These are phyloP conservation scores for Coenobita brevimanus DNA, from an alignment of 1,140 invertebrate genomes.

Conservation along the genomic window DNA sequence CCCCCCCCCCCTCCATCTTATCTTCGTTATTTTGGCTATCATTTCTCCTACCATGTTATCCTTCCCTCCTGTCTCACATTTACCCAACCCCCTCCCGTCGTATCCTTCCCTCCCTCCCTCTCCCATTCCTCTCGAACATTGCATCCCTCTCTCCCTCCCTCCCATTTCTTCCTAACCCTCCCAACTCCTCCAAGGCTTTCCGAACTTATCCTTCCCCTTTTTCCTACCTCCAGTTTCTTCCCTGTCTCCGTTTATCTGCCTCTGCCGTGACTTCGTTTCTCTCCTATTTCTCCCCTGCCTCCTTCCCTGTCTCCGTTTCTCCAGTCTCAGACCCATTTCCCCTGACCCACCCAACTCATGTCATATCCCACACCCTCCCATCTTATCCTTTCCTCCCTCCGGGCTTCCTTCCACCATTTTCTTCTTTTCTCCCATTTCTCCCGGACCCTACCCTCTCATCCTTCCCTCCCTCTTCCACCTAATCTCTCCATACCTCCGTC, in stretches of 20 bases:
- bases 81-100: neutral
- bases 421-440: too few species aligned
- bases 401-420: neutral
- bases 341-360: too few species aligned
- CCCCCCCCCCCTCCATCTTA: too few species aligned
- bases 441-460: too few species aligned
- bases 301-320: too few species aligned
- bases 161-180: neutral
- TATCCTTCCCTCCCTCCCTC: neutral
- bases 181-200: too few species aligned
- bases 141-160: neutral
- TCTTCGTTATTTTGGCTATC: neutral
- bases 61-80: neutral
- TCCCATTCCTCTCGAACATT: neutral
- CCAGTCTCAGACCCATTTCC: too few species aligned
- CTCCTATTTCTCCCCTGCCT: neutral
- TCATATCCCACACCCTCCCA: too few species aligned
- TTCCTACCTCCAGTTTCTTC: neutral
- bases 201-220: neutral
- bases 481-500: neutral
- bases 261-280: neutral
- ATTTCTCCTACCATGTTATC: neutral
- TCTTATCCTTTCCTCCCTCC: neutral
- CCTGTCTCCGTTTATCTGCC: neutral
- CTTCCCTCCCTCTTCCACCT: neutral